Evolutionary conservation across 1,140 invertebrate genomes (phyloP).

Genomic region (Scaptomyza hsui): DNA sequence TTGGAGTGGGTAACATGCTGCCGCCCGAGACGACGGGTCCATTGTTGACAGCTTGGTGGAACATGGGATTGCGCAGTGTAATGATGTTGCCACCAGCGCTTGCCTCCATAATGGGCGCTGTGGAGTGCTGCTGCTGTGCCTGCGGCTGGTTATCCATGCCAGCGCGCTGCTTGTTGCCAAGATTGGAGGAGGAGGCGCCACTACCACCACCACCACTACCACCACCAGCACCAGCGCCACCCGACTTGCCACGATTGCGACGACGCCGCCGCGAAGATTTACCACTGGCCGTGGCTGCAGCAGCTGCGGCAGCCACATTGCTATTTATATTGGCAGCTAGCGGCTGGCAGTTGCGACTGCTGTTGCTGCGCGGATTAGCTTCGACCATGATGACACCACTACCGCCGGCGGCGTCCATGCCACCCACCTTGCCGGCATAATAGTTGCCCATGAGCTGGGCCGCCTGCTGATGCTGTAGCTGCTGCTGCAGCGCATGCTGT

Average conservation of each 20-base stretch:
- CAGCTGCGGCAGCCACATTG: conserved; percentile 37
- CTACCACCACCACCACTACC: too few relatives aligned
- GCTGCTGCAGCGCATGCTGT: conserved; percentile 43
- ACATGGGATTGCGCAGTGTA: conserved; percentile 90
- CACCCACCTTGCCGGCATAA: conserved; percentile 55
- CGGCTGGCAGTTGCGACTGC: conserved; percentile 33
- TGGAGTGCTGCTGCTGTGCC: neutral
- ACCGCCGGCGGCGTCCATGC: conserved; percentile 50
- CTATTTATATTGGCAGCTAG: conserved; percentile 7
- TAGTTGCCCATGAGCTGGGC: conserved; percentile 56
- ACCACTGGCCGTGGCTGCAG: conserved; percentile 42
- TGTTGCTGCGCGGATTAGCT: conserved; percentile 61
- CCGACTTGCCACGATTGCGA: conserved; percentile 86
- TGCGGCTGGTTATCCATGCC: conserved; percentile 3
- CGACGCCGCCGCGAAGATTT: conserved; percentile 86
- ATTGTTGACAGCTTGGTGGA: conserved; percentile 84
- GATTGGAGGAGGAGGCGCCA: neutral
- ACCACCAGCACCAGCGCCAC: too few relatives aligned
- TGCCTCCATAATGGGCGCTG: conserved; percentile 52
- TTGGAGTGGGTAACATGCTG: conserved; percentile 59
- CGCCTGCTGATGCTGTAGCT: conserved; percentile 48
- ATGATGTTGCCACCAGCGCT: conserved; percentile 87
- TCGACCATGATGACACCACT: conserved; percentile 82
- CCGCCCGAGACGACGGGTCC: conserved; percentile 44
- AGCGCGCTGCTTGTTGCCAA: neutral